Evolutionary conservation across 2,797 vertebrate species (phyloP), one percentile per base, ranked within the genome.

Genomic region (Chaenodraco wilsoni): DNA sequence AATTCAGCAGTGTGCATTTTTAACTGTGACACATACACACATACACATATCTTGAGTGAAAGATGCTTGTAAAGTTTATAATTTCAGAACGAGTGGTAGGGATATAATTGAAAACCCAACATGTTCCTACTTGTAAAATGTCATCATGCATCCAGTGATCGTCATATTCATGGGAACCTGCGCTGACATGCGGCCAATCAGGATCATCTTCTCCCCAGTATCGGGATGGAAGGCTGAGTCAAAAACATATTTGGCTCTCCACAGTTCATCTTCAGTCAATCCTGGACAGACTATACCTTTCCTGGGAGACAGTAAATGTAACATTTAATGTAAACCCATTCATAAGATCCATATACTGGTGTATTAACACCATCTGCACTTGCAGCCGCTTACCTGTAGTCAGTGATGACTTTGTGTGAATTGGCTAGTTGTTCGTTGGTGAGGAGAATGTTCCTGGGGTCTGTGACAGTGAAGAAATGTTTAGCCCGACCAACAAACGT

Each of bases 131-230:
- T 95, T 96, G 90, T 99, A 99, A 87, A 99, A 99, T 0, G 98
- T 99, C 98, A 99, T 99, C 98, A 99, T 99, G 72, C 97, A 99
- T 46, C 98, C 98, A 2, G 97, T 98, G 93, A 99, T 99, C 33
- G 98, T 99, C 98, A 99, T 99, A 89, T 99, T 99, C 98, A 99
- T 99, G 17, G 98, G 98, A 17, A 99, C 97, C 89, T 99, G 98
- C 33, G 98, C 98, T 0, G 98, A 99, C 98, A 99, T 99, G 65
- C 98, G 95, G 49, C 98, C 98, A 27, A 99, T 99, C 91, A 99
- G 84, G 44, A 98, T 93, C 98, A 99, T 99, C 92, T 99, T 99
- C 83, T 99, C 98, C 2, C 97, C 97, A 0, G 98, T 99, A 86
- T 99, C 98, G 0, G 98, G 98, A 83, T 99, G 98, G 84, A 99